These are phyloP conservation scores for Ceriagrion tenellum DNA, from an alignment of 2,888 invertebrate species.

Conservation along the genomic window DNA sequence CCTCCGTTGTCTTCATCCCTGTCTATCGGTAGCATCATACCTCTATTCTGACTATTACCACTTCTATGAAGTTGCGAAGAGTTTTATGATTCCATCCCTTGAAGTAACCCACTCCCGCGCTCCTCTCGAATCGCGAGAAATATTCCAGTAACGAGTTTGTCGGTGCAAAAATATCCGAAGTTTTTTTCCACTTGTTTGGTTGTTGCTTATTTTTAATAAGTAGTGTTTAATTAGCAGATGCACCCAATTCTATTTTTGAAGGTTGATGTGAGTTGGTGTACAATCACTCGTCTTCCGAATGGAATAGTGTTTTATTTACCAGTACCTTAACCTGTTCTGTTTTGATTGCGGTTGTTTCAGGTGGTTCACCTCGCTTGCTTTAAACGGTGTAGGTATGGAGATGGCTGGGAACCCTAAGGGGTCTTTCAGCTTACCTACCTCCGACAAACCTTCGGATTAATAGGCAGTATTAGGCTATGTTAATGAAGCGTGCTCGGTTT, in stretches of 20 bases:
- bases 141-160: too few relatives aligned
- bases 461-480: neutral
- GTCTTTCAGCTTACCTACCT: neutral
- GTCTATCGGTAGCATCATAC: neutral
- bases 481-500: slow-evolving; percentile 44
- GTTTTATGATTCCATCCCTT: neutral
- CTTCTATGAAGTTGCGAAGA: neutral
- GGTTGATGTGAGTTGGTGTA: neutral
- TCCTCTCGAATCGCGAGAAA: neutral
- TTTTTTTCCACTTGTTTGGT: too few relatives aligned
- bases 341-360: neutral
- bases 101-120: neutral
- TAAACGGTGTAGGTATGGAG: neutral
- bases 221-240: too few relatives aligned
- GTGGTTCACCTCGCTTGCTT: neutral
- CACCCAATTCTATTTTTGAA: too few relatives aligned
- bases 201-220: too few relatives aligned
- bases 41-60: neutral
- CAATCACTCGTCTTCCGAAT: neutral
- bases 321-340: neutral
- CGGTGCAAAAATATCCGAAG: too few relatives aligned
- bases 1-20: neutral
- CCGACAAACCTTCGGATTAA: slow-evolving; percentile 1
- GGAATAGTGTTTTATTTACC: neutral
- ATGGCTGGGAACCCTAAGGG: neutral